phyloP scores from a whole-genome alignment of 1,140 invertebrate genomes.

The Cherax quadricarinatus region DNA sequence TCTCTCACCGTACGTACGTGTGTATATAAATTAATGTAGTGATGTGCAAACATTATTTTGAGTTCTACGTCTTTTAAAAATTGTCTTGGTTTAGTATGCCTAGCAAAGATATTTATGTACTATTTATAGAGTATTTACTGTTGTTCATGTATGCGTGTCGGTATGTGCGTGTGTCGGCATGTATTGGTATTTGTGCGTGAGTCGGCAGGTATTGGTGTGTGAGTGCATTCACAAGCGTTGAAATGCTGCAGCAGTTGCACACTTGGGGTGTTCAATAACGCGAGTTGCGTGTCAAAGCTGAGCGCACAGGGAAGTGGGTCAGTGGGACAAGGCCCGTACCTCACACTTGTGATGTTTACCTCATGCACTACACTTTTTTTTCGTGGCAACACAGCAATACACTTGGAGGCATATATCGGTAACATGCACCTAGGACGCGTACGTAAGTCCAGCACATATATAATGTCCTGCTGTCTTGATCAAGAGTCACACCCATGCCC shows the following conservation, averaged over 20 bases:
- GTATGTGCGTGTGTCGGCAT: too few species aligned
- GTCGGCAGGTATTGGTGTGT: too few species aligned
- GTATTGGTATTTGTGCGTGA: too few species aligned
- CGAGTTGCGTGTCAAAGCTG: not conserved
- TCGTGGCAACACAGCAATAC: not conserved
- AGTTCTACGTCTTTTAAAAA: not conserved
- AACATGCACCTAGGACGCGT: not conserved
- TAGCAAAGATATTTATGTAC: too few species aligned
- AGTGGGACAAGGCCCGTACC: not conserved
- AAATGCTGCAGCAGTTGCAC: not conserved
- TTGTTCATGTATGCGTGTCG: too few species aligned
- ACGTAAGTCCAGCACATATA: too few species aligned
- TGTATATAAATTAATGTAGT: not conserved
- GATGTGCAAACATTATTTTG: not conserved
- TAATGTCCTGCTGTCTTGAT: too few species aligned
- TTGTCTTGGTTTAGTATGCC: too few species aligned
- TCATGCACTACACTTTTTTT: not conserved
- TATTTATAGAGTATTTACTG: too few species aligned
- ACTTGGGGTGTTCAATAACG: not conserved
- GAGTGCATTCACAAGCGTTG: too few species aligned
- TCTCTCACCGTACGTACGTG: too few species aligned
- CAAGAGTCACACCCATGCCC: not conserved
- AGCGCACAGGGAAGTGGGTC: not conserved
- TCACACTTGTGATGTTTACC: too few species aligned
- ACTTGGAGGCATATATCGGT: not conserved